Evolutionary conservation across 2,888 invertebrate species (phyloP).

Genomic region (Melieria picta): DNA sequence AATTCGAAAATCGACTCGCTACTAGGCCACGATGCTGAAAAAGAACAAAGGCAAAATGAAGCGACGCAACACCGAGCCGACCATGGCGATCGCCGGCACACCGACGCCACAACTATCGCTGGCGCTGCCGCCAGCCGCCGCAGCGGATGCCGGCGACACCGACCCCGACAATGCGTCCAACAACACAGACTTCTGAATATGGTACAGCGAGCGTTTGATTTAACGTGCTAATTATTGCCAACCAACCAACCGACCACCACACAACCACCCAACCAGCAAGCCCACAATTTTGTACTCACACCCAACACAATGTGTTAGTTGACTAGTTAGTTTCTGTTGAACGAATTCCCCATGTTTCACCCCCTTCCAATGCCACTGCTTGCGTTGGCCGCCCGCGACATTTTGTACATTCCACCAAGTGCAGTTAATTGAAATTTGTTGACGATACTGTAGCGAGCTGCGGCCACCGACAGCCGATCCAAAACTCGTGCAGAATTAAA

Average conservation of each 20-base stretch:
- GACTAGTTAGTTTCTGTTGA: too few relatives aligned
- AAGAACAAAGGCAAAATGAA: conserved; percentile 97
- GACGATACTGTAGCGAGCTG: too few relatives aligned
- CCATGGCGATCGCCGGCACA: conserved; percentile 71
- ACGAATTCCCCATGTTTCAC: too few relatives aligned
- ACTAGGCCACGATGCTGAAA: conserved; percentile 89
- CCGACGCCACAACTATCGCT: conserved; percentile 65
- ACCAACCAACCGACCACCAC: background rate
- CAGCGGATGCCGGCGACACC: conserved; percentile 58
- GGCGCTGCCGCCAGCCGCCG: conserved; percentile 54
- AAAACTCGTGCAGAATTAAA: too few relatives aligned
- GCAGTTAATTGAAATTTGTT: too few relatives aligned
- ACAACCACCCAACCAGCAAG: background rate
- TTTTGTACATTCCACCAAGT: too few relatives aligned
- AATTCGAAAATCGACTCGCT: background rate
- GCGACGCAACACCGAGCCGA: conserved; percentile 91
- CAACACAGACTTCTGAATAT: conserved; percentile 75
- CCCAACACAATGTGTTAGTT: too few relatives aligned
- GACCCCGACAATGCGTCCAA: conserved; percentile 64
- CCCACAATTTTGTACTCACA: too few relatives aligned
- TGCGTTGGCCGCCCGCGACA: too few relatives aligned
- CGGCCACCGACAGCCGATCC: too few relatives aligned
- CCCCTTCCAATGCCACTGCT: too few relatives aligned
- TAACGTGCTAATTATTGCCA: conserved; percentile 66
- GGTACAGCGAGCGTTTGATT: conserved; percentile 79